Evolutionary conservation across 2,888 invertebrate species (phyloP), one percentile per base, ranked within the genome.

Genomic region (Carpatolechia fugitivella): DNA sequence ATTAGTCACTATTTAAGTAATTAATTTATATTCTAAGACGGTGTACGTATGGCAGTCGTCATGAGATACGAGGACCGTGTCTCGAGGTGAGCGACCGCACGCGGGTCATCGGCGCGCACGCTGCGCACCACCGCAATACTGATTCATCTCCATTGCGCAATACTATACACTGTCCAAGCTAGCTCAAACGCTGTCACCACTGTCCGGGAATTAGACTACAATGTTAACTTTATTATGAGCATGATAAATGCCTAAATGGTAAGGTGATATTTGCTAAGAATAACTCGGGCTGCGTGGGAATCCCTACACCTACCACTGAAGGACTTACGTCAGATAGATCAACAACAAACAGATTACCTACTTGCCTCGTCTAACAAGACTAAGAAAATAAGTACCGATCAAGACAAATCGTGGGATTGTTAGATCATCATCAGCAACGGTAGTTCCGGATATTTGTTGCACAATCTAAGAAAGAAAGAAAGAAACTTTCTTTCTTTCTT

Each of bases 21-120:
- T 44, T 11, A 29, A 29, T 18, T 20, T 38, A 13, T 13, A 38
- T 13, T 38, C 38, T 14, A 16, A 16, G 4, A 40, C 10, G 40
- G 8, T 40, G 10, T 40, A n/a, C 35, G 1, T 7, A 35, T 24
- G 24, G 40, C 7, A 13, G 40, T 40, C 8, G 20, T 18, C 18
- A 16, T 11, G 40, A 41, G 40, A 3, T 18, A 11, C 8, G 31
- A 48, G 33, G 31, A 16, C 16, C 33, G n/a, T n/a, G n/a, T n/a
- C n/a, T n/a, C 1, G 75, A 82, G 85, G 82, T 86, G 80, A 85
- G 76, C 84, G 85, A 85, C 85, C 85, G 80, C 54, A 61, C 68
- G 60, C 75, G 76, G 85, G 85, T 85, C 85, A 82, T 72, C 82
- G 84, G 63, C 82, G 73, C 70, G 61, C 65, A 62, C 65, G 65